These are phyloP conservation scores for Brachyistius frenatus DNA, from an alignment of 2,113 vertebrate species.

Conservation along the genomic window DNA sequence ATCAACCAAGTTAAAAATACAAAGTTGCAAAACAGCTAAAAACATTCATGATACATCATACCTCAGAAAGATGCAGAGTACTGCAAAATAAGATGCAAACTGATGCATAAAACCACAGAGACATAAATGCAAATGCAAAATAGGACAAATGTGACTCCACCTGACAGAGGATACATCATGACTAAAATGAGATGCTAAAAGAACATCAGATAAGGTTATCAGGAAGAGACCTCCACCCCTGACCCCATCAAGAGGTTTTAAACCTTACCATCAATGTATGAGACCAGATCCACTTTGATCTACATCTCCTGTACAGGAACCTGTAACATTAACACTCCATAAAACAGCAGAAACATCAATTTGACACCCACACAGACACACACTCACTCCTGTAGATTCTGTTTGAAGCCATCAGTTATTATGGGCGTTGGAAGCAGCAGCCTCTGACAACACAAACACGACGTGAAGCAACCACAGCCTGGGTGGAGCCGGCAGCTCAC, in stretches of 20 bases:
- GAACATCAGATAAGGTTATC: no score
- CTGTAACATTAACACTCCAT: not conserved
- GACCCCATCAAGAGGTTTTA: no score
- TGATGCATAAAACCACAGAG: no score
- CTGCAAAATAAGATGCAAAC: no score
- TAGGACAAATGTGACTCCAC: no score
- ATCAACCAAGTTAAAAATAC: no score
- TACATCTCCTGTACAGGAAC: not conserved
- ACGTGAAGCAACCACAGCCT: conserved; percentile 69
- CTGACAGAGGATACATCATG: no score
- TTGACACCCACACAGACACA: conserved; percentile 12
- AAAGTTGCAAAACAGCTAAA: no score
- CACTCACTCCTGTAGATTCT: not conserved
- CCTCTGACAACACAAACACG: conserved; percentile 43
- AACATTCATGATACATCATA: no score
- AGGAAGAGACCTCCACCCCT: no score
- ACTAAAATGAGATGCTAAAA: not conserved
- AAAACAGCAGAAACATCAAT: not conserved
- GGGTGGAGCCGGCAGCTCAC: conserved; percentile 67
- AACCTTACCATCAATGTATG: not conserved
- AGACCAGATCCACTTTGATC: not conserved
- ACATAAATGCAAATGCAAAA: no score
- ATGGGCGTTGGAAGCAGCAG: conserved; percentile 56
- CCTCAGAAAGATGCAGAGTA: no score
- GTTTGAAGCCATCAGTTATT: conserved; percentile 48